Percentiles rank a stretch among this genome's conserved stretches.
Conservation (phyloP, 1,140 invertebrate genomes). For the Whitmania pigra region DNA sequence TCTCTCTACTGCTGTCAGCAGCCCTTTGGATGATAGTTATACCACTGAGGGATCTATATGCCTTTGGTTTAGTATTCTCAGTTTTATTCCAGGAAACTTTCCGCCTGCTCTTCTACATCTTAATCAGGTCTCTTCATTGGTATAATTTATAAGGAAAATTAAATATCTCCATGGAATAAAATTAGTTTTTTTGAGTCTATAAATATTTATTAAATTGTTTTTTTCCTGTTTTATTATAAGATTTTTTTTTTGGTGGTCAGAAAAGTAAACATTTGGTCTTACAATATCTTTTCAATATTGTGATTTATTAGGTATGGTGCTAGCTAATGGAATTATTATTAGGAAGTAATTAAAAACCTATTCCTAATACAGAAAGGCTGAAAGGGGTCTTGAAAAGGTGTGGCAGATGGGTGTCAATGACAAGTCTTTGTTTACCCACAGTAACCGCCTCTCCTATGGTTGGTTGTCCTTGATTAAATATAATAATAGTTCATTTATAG, state of each 20-base stretch:
- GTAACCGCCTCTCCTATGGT: not conserved
- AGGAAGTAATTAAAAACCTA: not conserved
- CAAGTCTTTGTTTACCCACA: constrained; percentile 14
- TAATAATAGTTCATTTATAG: no score
- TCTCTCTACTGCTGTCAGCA: constrained; percentile 75
- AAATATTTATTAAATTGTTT: not conserved
- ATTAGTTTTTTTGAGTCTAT: not conserved
- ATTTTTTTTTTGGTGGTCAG: not conserved
- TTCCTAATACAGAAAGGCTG: constrained; percentile 54
- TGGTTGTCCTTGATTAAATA: not conserved
- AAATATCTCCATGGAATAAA: no score
- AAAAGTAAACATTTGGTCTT: not conserved
- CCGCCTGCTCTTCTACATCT: constrained; percentile 45
- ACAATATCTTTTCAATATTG: not conserved
- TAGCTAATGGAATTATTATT: no score
- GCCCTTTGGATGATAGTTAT: constrained; percentile 68
- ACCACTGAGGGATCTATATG: constrained; percentile 59
- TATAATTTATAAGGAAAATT: no score
- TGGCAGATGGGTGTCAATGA: constrained; percentile 57
- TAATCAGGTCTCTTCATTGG: constrained; percentile 37
- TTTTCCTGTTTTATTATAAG: not conserved
- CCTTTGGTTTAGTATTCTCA: constrained; percentile 75
- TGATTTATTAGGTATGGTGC: not conserved
- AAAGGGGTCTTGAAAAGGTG: constrained; percentile 71
- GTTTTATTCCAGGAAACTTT: constrained; percentile 62